Base-by-base conservation (phyloP, 2,888 invertebrate species). In the Oxytorus armatus region DNA sequence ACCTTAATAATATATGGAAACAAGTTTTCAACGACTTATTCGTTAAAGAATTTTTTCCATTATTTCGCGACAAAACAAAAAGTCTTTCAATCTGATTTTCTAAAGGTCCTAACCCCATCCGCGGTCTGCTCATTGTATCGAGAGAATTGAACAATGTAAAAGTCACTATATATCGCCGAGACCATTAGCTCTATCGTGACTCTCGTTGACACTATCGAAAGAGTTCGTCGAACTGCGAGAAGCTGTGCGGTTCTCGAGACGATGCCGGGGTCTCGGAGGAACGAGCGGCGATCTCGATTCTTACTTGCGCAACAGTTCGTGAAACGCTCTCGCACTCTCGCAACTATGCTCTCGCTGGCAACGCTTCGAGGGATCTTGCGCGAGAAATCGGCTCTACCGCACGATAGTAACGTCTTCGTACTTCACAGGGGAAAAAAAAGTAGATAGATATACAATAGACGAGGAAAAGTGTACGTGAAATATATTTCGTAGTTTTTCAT, bases 291-390 rank as follows among this genome's bases (percentile, higher is more conserved):
- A 77, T 81, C 81, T 77, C 77, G 81, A 81, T 77, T 77, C 81
- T 72, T 77, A 77, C 81, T 81, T 81, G 81, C 81, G 81, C 81
- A 81, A 81, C 81, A 81, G 81, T 81, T 77, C 77, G 81, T 81
- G 81, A 81, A 74, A 81, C 77, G 81, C 81, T 77, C 77, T 74
- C 77, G 69, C 77, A 77, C 80, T 77, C 77, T 47, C 72, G 65
- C 39, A n/a, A 36, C 7, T 51, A 39, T 66, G 51, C 33, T 66
- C 57, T 47, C n/a, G n/a, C 39, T 55, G 76, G 63, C 73, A 77
- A 77, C 68, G 77, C 77, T 80, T 63, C 29, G 80, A 42, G 73
- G 74, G 53, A 77, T 80, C 77, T 69, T 57, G 74, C 65, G 18
- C 77, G 80, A 80, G 80, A 80, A 80, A 80, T 80, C 77, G 61